Evolutionary conservation across 2,888 invertebrate species (phyloP).

Genomic region (Prosapia bicincta): DNA sequence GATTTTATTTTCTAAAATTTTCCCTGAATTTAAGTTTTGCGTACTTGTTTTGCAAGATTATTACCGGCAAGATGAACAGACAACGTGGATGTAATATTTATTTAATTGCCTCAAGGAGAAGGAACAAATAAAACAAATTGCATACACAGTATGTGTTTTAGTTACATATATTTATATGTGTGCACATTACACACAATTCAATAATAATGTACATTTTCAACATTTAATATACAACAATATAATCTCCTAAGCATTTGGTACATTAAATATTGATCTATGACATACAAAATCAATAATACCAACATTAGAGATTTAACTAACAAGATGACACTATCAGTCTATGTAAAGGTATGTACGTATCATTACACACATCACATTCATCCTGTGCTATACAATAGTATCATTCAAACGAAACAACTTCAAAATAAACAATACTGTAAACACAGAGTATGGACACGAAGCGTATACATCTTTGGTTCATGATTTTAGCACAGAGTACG

Average conservation of each 20-base stretch:
- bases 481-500: constrained; percentile 21
- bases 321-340: not conserved
- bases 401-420: not conserved
- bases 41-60: too few species aligned
- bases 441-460: constrained; percentile 9
- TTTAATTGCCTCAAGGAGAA: not conserved
- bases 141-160: not conserved
- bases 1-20: too few species aligned
- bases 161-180: not conserved
- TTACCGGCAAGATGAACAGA: too few species aligned
- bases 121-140: not conserved
- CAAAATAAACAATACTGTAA: not conserved
- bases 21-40: too few species aligned
- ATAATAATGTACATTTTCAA: not conserved
- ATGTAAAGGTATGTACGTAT: not conserved
- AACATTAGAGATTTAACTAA: not conserved
- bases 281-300: not conserved
- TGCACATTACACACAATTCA: not conserved
- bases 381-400: not conserved
- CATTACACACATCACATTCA: not conserved
- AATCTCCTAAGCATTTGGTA: not conserved
- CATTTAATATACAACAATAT: not conserved
- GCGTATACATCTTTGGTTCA: constrained; percentile 29
- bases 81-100: too few species aligned
- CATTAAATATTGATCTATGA: too few species aligned